Evolutionary conservation across 2,888 invertebrate genomes (phyloP).

Genomic region (Leucophenga maculata): DNA sequence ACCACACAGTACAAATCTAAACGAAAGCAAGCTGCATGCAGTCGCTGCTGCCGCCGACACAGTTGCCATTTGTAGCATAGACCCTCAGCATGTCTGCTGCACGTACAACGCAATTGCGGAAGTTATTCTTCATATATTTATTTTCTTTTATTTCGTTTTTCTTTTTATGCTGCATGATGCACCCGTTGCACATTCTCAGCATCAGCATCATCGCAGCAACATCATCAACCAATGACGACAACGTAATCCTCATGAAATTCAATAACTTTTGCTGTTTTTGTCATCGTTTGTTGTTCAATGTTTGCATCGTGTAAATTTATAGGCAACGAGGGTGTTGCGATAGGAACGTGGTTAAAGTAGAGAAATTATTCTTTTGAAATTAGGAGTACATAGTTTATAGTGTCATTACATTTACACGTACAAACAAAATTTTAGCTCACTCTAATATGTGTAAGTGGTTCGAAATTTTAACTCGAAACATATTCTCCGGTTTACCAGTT

Average conservation of each 20-base stretch:
- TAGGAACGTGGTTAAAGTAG: too few species aligned
- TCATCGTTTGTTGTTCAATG: constrained; percentile 1
- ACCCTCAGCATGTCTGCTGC: constrained; percentile 10
- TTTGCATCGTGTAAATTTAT: too few species aligned
- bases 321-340: too few species aligned
- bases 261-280: constrained; percentile 17
- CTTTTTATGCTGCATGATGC: background rate
- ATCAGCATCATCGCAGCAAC: background rate
- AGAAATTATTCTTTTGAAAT: too few species aligned
- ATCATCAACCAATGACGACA: too few species aligned
- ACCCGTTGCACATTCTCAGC: constrained; percentile 4
- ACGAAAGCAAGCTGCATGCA: constrained; percentile 22
- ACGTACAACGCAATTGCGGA: constrained; percentile 35
- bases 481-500: too few species aligned
- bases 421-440: too few species aligned
- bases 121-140: constrained; percentile 36
- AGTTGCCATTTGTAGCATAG: constrained; percentile 4
- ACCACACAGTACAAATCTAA: constrained; percentile 24
- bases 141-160: too few species aligned
- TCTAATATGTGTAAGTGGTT: too few species aligned
- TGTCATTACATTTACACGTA: too few species aligned
- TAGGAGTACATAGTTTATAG: too few species aligned
- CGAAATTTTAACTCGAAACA: too few species aligned
- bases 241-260: constrained; percentile 14
- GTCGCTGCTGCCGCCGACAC: constrained; percentile 20